phyloP scores from a whole-genome alignment of 1,140 invertebrate species.

The Drosophila yakuba region DNA sequence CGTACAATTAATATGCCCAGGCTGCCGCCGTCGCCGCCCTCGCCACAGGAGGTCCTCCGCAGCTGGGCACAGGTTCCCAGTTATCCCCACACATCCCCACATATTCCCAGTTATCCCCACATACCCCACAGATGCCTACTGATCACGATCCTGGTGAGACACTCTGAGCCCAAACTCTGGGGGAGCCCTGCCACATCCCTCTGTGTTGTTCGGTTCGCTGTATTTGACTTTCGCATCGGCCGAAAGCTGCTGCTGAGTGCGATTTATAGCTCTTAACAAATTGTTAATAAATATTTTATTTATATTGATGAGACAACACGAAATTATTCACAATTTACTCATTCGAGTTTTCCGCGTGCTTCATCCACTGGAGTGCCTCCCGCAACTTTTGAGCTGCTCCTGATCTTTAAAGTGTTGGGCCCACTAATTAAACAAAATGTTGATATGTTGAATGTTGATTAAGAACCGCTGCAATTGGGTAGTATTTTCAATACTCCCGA shows the following conservation, averaged over 20 bases:
- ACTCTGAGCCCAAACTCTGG: conserved; percentile 34
- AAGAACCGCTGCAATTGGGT: too few species aligned
- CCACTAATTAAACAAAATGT: conserved; percentile 1
- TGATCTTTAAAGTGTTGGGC: conserved; percentile 35
- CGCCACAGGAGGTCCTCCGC: conserved; percentile 63
- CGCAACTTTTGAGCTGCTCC: conserved; percentile 37
- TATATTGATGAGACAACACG: conserved; percentile 80
- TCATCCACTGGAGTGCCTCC: conserved; percentile 18
- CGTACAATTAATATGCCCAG: conserved; percentile 79
- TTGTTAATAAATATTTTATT: conserved; percentile 84
- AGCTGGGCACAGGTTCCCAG: conserved; percentile 14
- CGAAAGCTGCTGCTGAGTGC: conserved; percentile 60
- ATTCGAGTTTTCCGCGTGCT: conserved; percentile 24
- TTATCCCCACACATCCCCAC: conserved; percentile 15
- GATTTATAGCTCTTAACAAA: conserved; percentile 81
- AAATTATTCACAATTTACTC: conserved; percentile 78
- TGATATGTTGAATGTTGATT: too few species aligned
- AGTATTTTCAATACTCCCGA: too few species aligned
- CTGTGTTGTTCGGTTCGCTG: conserved; percentile 1
- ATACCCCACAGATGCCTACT: neutral
- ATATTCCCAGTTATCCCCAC: conserved; percentile 21
- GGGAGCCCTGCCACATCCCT: conserved; percentile 22
- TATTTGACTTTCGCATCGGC: conserved; percentile 17
- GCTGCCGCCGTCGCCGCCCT: conserved; percentile 70
- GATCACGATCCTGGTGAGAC: conserved; percentile 49